Evolutionary conservation across 2,888 invertebrate genomes (phyloP).

Genomic region (Noctua fimbriata): DNA sequence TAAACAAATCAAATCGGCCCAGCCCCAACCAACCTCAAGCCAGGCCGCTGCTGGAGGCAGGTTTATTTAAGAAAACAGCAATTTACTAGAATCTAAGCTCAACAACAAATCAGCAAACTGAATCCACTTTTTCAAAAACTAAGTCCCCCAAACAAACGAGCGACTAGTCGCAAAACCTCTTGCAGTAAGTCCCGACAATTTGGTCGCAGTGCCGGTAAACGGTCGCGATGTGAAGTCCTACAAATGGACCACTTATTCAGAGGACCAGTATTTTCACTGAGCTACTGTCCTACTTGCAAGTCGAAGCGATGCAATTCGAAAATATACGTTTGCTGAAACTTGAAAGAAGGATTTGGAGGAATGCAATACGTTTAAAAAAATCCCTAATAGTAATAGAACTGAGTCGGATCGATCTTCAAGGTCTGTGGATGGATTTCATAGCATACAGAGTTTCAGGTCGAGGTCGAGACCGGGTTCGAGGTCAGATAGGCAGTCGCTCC

Average conservation of each 20-base stretch:
- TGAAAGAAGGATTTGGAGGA: not conserved
- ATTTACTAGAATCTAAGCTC: not conserved
- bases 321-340: not conserved
- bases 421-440: not conserved
- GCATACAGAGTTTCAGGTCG: not conserved
- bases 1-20: not conserved
- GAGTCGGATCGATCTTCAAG: not conserved
- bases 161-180: constrained; percentile 47
- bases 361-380: not conserved
- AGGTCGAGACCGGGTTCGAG: too few species aligned
- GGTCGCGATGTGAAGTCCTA: constrained; percentile 47
- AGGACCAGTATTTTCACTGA: constrained; percentile 44
- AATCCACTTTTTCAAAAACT: constrained; percentile 15
- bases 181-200: constrained; percentile 39
- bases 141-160: constrained; percentile 36
- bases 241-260: constrained; percentile 72
- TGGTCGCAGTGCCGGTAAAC: constrained; percentile 17
- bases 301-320: not conserved
- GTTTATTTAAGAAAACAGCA: not conserved
- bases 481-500: too few species aligned
- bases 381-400: not conserved
- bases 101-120: constrained; percentile 1
- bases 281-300: not conserved
- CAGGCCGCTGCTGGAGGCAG: not conserved
- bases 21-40: too few species aligned